These are phyloP conservation scores for Herminia tarsipennalis DNA, from an alignment of 2,888 invertebrate genomes.

Conservation along the genomic window DNA sequence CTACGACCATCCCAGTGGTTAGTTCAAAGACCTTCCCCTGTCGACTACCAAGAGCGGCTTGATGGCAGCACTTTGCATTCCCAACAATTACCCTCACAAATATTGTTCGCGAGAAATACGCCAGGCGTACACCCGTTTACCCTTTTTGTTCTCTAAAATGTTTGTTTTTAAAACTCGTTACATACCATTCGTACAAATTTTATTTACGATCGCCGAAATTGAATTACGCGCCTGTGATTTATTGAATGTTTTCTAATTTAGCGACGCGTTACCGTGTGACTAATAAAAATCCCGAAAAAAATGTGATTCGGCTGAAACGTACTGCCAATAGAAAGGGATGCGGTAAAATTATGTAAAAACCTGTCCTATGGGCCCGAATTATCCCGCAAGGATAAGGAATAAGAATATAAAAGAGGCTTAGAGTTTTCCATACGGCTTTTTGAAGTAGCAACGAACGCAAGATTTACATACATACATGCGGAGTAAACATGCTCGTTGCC, in stretches of 20 bases:
- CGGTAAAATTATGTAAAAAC: slow-evolving; percentile 82
- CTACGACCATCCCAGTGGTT: slow-evolving; percentile 18
- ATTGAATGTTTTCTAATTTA: slow-evolving; percentile 77
- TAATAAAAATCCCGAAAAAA: slow-evolving; percentile 57
- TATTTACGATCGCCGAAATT: slow-evolving; percentile 75
- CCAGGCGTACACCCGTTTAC: slow-evolving; percentile 66
- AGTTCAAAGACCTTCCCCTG: slow-evolving; percentile 65
- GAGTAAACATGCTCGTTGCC: slow-evolving; percentile 70
- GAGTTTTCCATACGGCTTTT: slow-evolving; percentile 80
- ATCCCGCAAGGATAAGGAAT: slow-evolving; percentile 82
- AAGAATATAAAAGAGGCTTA: slow-evolving; percentile 83
- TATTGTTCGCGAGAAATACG: slow-evolving; percentile 72
- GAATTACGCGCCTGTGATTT: slow-evolving; percentile 71
- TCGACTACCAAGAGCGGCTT: slow-evolving; percentile 56
- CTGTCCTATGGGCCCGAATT: slow-evolving; percentile 81
- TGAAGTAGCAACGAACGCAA: slow-evolving; percentile 73
- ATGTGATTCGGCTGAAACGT: slow-evolving; percentile 57
- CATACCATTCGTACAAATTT: slow-evolving; percentile 69
- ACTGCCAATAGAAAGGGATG: slow-evolving; percentile 70
- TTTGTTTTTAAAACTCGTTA: slow-evolving; percentile 79
- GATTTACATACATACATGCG: slow-evolving; percentile 79
- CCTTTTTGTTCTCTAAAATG: slow-evolving; percentile 73
- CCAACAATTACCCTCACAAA: slow-evolving; percentile 76
- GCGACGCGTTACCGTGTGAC: slow-evolving; percentile 60
- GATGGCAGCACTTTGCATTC: slow-evolving; percentile 77